Base-by-base conservation (phyloP, 92 coral and sea anemone species). In the Phenganax stokvisi region DNA sequence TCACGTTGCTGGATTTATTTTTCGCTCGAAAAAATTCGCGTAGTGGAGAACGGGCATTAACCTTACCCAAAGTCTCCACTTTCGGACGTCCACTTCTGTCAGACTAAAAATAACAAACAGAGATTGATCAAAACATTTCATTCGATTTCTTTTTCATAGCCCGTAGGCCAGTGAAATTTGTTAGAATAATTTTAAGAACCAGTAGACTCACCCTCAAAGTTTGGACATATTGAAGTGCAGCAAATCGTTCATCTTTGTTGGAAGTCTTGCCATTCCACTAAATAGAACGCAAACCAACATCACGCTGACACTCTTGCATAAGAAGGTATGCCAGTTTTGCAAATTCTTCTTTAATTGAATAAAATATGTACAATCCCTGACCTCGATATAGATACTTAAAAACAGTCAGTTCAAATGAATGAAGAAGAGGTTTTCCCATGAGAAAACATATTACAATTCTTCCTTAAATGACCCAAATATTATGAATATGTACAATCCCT, bases 231-330 rank as follows among this genome's bases (percentile, higher is more conserved):
- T 90, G 87, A 2, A 76, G 83, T 25, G 97, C 97, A 57, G 75
- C 80, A 53, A 53, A 81, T 20, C 85, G 84, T 85, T 92, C 97
- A 71, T 88, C 94, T 79, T 90, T 92, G 80, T 90, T 87, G 51
- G 88, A 85, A 6, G 87, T 55, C 4, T 87, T 78, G 65, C 97
- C 97, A 85, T 92, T 92, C 87, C 91, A 77, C 97, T 92, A 71
- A 8, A 57, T 85, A 81, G 57, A 16, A 52, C 47, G 83, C 16
- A 27, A 55, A 70, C 60, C 30, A 59, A 15, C 28, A 52, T 9
- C 1, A 4, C 20, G 7, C 20, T 52, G 9, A 56, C 57, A 56
- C 47, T 37, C 47, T 37, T 37, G 5, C 47, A 72, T n/a, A 28
- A 51, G 12, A 72, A 8, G 20, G 56, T n/a, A n/a, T 52, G 2